These are phyloP conservation scores for Nemapogon koenigi DNA, from an alignment of 2,888 invertebrate species.

Conservation along the genomic window DNA sequence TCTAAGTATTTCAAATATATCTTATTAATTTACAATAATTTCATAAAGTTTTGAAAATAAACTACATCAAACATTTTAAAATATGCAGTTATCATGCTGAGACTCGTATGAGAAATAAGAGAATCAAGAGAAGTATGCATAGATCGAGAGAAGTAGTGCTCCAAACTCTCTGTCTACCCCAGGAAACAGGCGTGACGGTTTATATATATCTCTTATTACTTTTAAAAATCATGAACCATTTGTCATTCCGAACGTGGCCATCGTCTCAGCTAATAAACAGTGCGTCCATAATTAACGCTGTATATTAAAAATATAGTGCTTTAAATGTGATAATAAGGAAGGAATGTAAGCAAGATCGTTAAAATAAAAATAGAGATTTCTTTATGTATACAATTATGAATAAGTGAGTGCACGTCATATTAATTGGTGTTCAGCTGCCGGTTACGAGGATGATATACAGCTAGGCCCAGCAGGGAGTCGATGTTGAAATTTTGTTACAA, in stretches of 20 bases:
- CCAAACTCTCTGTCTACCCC: too few species aligned
- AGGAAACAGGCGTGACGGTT: background rate
- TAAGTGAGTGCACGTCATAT: constrained; percentile 43
- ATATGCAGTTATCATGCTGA: too few species aligned
- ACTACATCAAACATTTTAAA: too few species aligned
- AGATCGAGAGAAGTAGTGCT: too few species aligned
- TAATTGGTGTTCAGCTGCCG: constrained; percentile 45
- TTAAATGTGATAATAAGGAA: constrained; percentile 57
- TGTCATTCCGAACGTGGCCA: constrained; percentile 27
- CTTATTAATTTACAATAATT: too few species aligned
- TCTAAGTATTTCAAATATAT: too few species aligned
- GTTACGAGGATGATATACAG: constrained; percentile 35
- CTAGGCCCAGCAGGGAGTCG: constrained; percentile 26
- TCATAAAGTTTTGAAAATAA: too few species aligned
- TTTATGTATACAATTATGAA: constrained; percentile 53
- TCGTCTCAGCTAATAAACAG: constrained; percentile 45
- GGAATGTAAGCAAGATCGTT: constrained; percentile 54
- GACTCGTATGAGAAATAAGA: too few species aligned
- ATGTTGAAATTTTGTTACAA: constrained; percentile 24
- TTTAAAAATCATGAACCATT: background rate
- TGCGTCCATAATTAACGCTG: constrained; percentile 54
- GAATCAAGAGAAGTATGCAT: too few species aligned
- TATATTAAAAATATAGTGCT: constrained; percentile 53
- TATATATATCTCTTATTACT: background rate
- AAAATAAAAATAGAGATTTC: constrained; percentile 51